A percentile compares a stretch with the other conserved stretches of the same genome.
Evolutionary conservation across 2,797 vertebrate species (phyloP).

Genomic region (Ammospiza maritima): DNA sequence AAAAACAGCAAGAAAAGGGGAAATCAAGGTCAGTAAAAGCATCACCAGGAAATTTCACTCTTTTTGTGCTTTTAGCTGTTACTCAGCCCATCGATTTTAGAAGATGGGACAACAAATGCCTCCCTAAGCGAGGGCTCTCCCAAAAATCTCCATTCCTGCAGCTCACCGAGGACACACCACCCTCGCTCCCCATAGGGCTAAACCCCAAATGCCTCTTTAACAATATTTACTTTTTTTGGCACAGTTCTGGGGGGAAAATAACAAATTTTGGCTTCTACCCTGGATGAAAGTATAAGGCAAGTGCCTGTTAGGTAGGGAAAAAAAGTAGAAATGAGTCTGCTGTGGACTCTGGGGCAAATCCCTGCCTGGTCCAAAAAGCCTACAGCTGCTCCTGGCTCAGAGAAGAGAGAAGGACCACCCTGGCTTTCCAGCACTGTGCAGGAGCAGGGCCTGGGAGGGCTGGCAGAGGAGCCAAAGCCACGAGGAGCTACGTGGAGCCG

Average conservation of each 20-base stretch:
- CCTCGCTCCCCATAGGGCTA: not conserved
- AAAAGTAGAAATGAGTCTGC: not conserved
- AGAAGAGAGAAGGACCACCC: not conserved
- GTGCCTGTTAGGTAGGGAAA: not conserved
- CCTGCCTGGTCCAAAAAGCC: not conserved
- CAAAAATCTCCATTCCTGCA: not conserved
- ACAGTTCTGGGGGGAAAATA: not conserved
- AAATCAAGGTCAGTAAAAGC: constrained; percentile 13
- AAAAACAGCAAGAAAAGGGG: constrained; percentile 34
- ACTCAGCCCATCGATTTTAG: not conserved
- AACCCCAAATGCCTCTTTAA: not conserved
- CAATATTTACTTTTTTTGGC: not conserved
- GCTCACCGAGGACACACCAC: not conserved
- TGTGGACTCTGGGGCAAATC: not conserved
- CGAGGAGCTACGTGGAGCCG: not conserved
- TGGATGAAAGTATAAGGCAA: not conserved
- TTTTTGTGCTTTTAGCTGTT: not conserved
- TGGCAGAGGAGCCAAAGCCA: not conserved
- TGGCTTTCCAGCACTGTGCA: not conserved
- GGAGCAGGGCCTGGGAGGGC: not conserved
- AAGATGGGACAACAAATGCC: not conserved
- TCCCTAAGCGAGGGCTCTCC: not conserved
- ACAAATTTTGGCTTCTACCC: not conserved
- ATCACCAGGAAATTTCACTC: not conserved
- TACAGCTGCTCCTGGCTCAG: not conserved